Percentiles rank a stretch among this genome's conserved stretches.
These are phyloP conservation scores for Dicycla oo DNA, from an alignment of 2,888 invertebrate species.

Conservation along the genomic window DNA sequence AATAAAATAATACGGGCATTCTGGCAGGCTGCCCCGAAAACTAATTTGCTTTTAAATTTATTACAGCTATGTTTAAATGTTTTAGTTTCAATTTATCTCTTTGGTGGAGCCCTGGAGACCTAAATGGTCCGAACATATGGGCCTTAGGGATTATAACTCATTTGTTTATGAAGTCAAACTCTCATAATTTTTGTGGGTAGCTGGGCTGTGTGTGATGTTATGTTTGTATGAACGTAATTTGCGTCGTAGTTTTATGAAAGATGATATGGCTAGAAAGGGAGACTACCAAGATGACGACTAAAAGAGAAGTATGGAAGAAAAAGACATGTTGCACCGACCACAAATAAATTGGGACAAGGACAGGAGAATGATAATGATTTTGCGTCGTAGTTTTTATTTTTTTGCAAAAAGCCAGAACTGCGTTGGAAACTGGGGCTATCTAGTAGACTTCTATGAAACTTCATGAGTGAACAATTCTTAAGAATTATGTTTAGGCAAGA, in stretches of 20 bases:
- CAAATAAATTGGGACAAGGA: no score
- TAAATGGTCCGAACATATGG: constrained; percentile 39
- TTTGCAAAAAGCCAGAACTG: neutral
- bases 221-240: neutral
- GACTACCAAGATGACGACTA: no score
- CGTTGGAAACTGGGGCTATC: neutral
- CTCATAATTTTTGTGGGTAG: constrained; percentile 36
- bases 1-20: constrained; percentile 54
- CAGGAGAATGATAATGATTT: no score
- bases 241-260: neutral
- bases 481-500: neutral
- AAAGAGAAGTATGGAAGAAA: no score
- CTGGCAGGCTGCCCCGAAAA: constrained; percentile 30
- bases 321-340: no score
- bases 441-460: neutral
- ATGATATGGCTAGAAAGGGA: no score
- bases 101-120: constrained; percentile 14
- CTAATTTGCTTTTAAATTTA: constrained; percentile 66
- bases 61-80: constrained; percentile 51
- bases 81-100: constrained; percentile 61
- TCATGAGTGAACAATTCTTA: neutral
- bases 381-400: neutral
- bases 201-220: neutral
- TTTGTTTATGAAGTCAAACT: constrained; percentile 43
- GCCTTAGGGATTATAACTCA: constrained; percentile 32